Percentiles rank a stretch among this genome's conserved stretches.
phyloP scores from a whole-genome alignment of 2,797 vertebrate genomes.

The Eleutherodactylus coqui region DNA sequence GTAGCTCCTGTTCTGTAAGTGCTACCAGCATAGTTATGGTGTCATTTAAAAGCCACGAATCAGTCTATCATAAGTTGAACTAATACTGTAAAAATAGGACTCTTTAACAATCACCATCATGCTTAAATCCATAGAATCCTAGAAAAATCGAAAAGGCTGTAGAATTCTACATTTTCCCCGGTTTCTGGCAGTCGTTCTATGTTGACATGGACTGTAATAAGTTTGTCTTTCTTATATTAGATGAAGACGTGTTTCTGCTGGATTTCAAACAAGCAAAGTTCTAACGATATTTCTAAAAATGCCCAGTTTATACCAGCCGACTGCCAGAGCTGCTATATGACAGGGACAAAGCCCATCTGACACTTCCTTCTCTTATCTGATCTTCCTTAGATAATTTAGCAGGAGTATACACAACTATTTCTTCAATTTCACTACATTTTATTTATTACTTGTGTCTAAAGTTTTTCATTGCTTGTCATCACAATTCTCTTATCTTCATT shows the following conservation, averaged over 20 bases:
- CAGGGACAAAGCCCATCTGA: constrained; percentile 9
- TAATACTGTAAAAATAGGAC: too few species aligned
- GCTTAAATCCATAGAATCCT: neutral
- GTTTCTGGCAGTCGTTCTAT: neutral
- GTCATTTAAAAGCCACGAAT: too few species aligned
- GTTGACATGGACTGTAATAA: neutral
- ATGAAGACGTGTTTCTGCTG: neutral
- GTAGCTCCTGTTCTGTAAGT: too few species aligned
- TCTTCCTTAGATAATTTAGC: constrained; percentile 30
- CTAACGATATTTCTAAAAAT: neutral
- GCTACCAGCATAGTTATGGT: too few species aligned
- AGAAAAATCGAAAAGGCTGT: neutral
- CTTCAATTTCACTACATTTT: constrained; percentile 33
- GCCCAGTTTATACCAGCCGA: constrained; percentile 18
- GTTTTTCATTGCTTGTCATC: constrained; percentile 44
- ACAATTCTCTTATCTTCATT: constrained; percentile 24
- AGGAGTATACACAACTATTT: neutral
- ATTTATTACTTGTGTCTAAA: constrained; percentile 43
- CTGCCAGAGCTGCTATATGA: constrained; percentile 3
- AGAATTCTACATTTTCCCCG: neutral
- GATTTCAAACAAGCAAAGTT: neutral
- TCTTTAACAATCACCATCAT: neutral
- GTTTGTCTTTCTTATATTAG: neutral
- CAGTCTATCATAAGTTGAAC: too few species aligned
- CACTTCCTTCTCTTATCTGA: constrained; percentile 15